Evolutionary conservation across 2,888 invertebrate species (phyloP), one percentile per base, ranked within the genome.

Genomic region (Sacculina carcini): DNA sequence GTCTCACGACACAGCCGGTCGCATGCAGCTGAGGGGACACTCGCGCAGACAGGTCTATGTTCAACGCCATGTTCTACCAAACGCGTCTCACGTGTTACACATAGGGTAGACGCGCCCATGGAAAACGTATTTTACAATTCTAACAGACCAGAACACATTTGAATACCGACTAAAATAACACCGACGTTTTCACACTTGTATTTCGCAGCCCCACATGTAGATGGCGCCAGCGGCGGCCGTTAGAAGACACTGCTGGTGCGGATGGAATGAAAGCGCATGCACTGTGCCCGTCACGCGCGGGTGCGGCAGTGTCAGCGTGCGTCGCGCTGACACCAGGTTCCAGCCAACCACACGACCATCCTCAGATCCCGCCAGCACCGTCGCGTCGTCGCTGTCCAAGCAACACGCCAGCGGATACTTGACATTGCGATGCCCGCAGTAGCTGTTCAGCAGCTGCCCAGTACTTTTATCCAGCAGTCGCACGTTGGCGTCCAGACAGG

Each of bases 381-480:
- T 77, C 46, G 78, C 79, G 63, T 96, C 94, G 56, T 76, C 79
- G 51, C 75, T 71, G 64, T 84, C 78, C 1, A 92, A 74, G 50
- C 79, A 78, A 62, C 84, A 84, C 66, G 94, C 92, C 40, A 94
- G 72, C 60, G 79, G 78, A 64, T 79, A 82, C 61, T 89, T 82
- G 55, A 74, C 76, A 48, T 80, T 78, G 55, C 71, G 70, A 62
- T 96, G 90, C 0, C 92, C 94, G 21, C 69, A 70, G 62, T 84
- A 75, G 69, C 79, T 78, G 21, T 75, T 72, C 1, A 84, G 66
- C 54, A 81, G 64, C 60, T 81, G 77, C 10, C 87, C 89, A 7
- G 76, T 75, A 54, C 75, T 75, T 67, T 87, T 92, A 64, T 98
- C 98, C 58, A 96, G 73, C 48, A 98, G 69, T 61, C 81, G 76